phyloP scores from a whole-genome alignment of 37 sponge, comb jelly and placozoan species.

The Spongilla lacustris region DNA sequence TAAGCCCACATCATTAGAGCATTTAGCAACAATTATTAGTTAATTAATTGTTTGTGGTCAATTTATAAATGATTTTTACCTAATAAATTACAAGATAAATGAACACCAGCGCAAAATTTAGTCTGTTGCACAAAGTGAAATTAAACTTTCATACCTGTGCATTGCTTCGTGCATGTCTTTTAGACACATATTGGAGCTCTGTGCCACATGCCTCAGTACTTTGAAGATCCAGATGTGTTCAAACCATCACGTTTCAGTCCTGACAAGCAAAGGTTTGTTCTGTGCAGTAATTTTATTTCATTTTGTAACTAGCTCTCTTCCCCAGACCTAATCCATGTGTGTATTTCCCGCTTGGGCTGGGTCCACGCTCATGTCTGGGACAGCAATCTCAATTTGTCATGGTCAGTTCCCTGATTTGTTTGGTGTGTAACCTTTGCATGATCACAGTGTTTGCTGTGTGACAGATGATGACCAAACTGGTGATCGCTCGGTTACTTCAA shows the following conservation, averaged over 20 bases:
- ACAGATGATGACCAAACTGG: neutral
- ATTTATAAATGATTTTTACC: too few relatives aligned
- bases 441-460: neutral
- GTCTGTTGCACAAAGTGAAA: too few relatives aligned
- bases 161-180: neutral
- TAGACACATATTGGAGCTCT: neutral
- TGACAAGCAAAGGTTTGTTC: neutral
- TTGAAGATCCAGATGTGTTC: conserved; percentile 13
- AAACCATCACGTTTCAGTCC: neutral
- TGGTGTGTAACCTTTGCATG: neutral
- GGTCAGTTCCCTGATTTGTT: neutral
- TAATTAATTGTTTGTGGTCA: too few relatives aligned
- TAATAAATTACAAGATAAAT: too few relatives aligned
- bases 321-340: conserved; percentile 13
- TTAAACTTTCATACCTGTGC: too few relatives aligned
- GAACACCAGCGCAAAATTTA: too few relatives aligned
- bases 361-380: conserved; percentile 8
- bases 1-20: too few relatives aligned
- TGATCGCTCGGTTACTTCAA: neutral
- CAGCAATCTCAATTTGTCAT: conserved; percentile 10
- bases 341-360: conserved; percentile 7
- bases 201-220: neutral
- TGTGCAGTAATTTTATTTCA: neutral
- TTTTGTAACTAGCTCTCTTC: neutral
- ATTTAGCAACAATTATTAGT: too few relatives aligned